Percentiles rank a stretch among this genome's conserved stretches.
Evolutionary conservation across 2,113 vertebrate species (phyloP).

Genomic region (Rhinoptilus africanus): DNA sequence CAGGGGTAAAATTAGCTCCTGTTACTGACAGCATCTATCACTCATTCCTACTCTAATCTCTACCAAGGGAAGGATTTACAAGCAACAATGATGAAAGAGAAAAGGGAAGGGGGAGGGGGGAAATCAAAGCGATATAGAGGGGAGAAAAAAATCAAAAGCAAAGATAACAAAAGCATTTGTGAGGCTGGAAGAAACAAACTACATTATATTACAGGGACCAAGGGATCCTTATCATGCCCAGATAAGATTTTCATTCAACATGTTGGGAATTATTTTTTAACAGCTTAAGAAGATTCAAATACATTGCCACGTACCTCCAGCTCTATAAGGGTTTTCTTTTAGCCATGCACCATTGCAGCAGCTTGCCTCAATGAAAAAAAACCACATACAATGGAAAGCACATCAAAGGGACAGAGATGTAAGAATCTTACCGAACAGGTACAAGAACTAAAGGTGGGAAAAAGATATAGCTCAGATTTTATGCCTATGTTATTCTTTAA

Average conservation of each 20-base stretch:
- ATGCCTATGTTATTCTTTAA: background rate
- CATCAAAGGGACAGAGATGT: background rate
- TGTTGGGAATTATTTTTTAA: conserved; percentile 3
- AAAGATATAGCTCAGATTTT: background rate
- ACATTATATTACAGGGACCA: conserved; percentile 44
- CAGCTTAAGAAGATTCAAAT: conserved; percentile 31
- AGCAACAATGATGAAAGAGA: conserved; percentile 68
- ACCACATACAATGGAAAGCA: background rate
- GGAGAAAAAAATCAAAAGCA: conserved; percentile 51
- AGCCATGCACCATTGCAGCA: background rate
- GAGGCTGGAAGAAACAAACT: conserved; percentile 60
- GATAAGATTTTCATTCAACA: conserved; percentile 57
- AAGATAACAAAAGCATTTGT: conserved; percentile 66
- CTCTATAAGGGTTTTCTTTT: background rate
- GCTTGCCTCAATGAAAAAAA: background rate
- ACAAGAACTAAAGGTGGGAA: background rate
- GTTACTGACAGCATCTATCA: conserved; percentile 71
- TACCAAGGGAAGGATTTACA: conserved; percentile 73
- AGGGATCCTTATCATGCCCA: conserved; percentile 52
- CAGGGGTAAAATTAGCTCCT: conserved; percentile 72
- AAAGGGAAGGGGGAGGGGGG: background rate
- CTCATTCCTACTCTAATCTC: conserved; percentile 71
- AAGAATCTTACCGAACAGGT: background rate
- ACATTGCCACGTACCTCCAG: background rate
- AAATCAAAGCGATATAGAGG: conserved; percentile 28